phyloP scores from a whole-genome alignment of 2,113 vertebrate species.

The Leucopsar rothschildi region DNA sequence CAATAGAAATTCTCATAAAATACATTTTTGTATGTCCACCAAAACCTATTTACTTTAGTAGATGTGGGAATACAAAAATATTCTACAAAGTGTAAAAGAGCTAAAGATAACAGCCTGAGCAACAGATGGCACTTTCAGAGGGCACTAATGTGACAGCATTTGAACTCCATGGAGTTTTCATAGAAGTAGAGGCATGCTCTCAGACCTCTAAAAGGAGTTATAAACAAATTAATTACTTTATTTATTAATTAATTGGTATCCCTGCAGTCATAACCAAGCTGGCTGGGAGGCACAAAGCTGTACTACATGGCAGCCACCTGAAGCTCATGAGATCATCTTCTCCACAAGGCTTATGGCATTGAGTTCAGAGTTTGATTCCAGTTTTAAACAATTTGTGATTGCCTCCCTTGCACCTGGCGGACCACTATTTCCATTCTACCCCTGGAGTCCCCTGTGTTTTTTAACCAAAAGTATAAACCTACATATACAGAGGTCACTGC shows the following conservation, averaged over 20 bases:
- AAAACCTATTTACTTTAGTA: background rate
- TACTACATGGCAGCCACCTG: background rate
- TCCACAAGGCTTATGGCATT: background rate
- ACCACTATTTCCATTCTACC: background rate
- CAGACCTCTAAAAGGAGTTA: background rate
- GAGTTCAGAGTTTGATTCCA: background rate
- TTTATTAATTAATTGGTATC: background rate
- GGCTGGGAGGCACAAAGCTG: background rate
- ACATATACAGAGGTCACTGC: fast-evolving
- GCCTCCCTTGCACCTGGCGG: background rate
- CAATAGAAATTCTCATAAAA: background rate
- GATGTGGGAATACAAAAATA: background rate
- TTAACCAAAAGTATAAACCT: background rate
- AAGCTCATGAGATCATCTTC: background rate
- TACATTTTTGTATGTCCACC: background rate
- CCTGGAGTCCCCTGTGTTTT: background rate
- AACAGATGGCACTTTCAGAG: slow-evolving; percentile 43
- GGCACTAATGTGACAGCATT: background rate
- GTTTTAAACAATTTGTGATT: background rate
- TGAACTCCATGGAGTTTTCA: background rate
- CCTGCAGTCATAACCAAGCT: background rate
- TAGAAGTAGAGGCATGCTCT: background rate
- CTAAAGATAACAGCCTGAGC: background rate
- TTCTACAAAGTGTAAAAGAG: background rate
- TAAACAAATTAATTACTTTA: background rate